These are phyloP conservation scores for Cetonia aurata DNA, from an alignment of 2,888 invertebrate genomes.

Conservation along the genomic window DNA sequence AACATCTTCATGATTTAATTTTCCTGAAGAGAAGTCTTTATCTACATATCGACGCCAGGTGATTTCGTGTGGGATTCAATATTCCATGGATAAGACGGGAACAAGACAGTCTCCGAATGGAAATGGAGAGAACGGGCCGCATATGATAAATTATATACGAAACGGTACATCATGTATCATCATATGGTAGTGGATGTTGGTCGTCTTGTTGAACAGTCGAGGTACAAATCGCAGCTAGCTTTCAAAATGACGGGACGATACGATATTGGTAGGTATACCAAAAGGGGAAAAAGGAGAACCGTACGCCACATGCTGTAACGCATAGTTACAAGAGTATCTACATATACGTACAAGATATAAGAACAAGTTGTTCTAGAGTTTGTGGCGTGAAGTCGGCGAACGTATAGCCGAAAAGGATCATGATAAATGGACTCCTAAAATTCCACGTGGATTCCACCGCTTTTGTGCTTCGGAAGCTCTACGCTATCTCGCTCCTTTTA, in stretches of 20 bases:
- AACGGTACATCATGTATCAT: conserved; percentile 37
- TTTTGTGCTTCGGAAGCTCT: conserved; percentile 62
- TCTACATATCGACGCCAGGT: conserved; percentile 14
- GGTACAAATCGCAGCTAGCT: conserved; percentile 36
- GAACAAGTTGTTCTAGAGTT: conserved; percentile 39
- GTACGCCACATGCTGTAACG: conserved; percentile 4
- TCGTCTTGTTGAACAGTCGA: conserved; percentile 31
- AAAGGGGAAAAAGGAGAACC: conserved; percentile 8
- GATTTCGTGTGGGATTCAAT: conserved; percentile 4
- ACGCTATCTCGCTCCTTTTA: conserved; percentile 7
- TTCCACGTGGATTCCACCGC: conserved; percentile 63
- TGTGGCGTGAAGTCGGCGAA: conserved; percentile 40
- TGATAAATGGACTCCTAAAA: conserved; percentile 65
- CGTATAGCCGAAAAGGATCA: conserved; percentile 54
- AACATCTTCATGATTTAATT: conserved; percentile 1
- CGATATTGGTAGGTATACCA: conserved; percentile 17
- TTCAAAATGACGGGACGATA: conserved; percentile 25
- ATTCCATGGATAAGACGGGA: conserved; percentile 4
- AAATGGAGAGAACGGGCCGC: conserved; percentile 4
- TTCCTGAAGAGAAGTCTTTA: conserved; percentile 4
- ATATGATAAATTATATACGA: conserved; percentile 35
- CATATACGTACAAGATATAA: conserved; percentile 1
- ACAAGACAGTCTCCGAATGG: neutral
- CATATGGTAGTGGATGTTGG: conserved; percentile 18
- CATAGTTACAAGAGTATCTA: conserved; percentile 24